phyloP scores from a whole-genome alignment of 2,888 invertebrate genomes.

The Mimachlamys varia region DNA sequence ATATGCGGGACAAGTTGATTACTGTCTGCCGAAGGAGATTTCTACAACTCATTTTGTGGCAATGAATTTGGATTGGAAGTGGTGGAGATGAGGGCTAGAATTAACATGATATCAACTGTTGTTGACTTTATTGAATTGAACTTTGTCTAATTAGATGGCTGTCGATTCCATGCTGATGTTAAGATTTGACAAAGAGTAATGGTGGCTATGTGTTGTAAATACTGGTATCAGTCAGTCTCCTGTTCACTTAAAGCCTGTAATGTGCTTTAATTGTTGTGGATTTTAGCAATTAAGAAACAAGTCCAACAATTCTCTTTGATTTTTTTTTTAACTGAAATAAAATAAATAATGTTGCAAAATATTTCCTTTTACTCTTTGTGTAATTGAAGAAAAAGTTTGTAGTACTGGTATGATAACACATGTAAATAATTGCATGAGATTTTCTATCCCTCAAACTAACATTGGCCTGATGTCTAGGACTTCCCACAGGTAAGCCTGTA shows the following conservation, averaged over 20 bases:
- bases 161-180: background rate
- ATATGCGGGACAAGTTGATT: slow-evolving; percentile 19
- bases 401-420: background rate
- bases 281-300: background rate
- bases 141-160: slow-evolving; percentile 24
- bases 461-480: slow-evolving; percentile 34
- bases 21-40: background rate
- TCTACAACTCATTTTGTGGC: background rate
- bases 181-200: background rate
- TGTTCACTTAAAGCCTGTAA: background rate
- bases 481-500: slow-evolving; percentile 21
- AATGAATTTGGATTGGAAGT: slow-evolving; percentile 1
- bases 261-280: background rate
- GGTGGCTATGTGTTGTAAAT: background rate
- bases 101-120: background rate
- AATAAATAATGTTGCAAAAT: background rate
- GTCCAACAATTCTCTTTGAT: background rate
- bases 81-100: background rate
- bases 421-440: slow-evolving; percentile 31
- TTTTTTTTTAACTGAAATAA: background rate
- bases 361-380: background rate
- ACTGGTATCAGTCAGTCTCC: background rate
- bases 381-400: background rate
- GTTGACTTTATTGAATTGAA: slow-evolving; percentile 14
- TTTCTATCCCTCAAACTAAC: slow-evolving; percentile 27